Base-by-base conservation (phyloP, 2,888 invertebrate genomes). In the Aleiodes leptofemur region DNA sequence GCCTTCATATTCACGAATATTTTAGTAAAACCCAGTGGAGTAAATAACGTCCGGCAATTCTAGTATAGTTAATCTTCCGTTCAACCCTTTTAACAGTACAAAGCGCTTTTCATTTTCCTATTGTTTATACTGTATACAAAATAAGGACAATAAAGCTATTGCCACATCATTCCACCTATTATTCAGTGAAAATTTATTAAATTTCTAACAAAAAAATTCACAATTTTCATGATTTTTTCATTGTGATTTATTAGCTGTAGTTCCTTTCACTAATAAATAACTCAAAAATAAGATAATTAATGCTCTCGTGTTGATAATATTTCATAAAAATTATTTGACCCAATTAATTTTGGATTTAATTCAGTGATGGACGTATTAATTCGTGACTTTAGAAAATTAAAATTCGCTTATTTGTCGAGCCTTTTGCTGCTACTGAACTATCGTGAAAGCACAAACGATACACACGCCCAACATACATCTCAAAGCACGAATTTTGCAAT, bases 311-410 rank as follows among this genome's bases (percentile, higher is more conserved):
- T 7, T 38, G 3, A 38, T 38, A 14, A 53, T 14, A 53, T 11
- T 7, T 9, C 9, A 23, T 8, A 1, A 9, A 9, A 9, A 56
- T 23, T 56, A 56, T 9, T 9, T 23, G 9, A 11, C 6, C 38
- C 7, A 7, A 56, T 11, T 11, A 56, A 23, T 5, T 11, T 16
- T 5, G 16, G 8, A 43, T 73, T 64, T 64, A 43, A 61, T 70
- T 61, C 23, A 23, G 23, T 34, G 13, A 70, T 14, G 9, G 51
- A 59, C n/a, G 57, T 71, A 73, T 68, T 64, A 76, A 72, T 73
- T 78, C 76, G 73, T 73, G 74, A 70, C 55, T 72, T 51, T 48
- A 72, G 61, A 70, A 74, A 77, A 82, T 80, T 79, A 79, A 77
- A 77, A 23, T 1, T 2, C 2, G 68, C 51, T 7, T 59, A 11